These are phyloP conservation scores for Rhineura floridana DNA, from an alignment of 2,113 vertebrate genomes.

Conservation along the genomic window DNA sequence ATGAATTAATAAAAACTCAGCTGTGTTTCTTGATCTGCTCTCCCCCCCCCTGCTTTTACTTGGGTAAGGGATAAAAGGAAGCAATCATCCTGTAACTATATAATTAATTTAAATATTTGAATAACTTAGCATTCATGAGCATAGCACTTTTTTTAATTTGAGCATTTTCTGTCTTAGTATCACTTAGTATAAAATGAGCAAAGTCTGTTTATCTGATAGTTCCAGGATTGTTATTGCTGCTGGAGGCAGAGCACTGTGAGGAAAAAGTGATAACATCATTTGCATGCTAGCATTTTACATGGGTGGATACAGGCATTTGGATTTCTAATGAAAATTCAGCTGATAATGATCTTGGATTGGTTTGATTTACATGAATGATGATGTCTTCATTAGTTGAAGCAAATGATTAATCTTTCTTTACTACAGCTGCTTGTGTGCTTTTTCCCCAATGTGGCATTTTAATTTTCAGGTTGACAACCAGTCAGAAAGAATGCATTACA, in stretches of 20 bases:
- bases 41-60: conserved; percentile 38
- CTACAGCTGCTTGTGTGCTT: conserved; percentile 45
- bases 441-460: conserved; percentile 64
- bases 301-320: conserved; percentile 33
- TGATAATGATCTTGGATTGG: conserved; percentile 40
- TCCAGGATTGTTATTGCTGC: conserved; percentile 20
- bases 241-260: conserved; percentile 1
- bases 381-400: conserved; percentile 65
- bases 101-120: conserved; percentile 69
- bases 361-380: conserved; percentile 58
- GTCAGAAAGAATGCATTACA: conserved; percentile 66
- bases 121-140: conserved; percentile 59
- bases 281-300: conserved; percentile 25
- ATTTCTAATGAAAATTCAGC: conserved; percentile 59
- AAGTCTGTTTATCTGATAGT: conserved; percentile 22
- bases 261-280: conserved; percentile 23
- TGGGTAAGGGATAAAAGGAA: conserved; percentile 62
- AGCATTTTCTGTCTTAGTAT: conserved; percentile 50
- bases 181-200: conserved; percentile 40
- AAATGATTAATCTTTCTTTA: conserved; percentile 65
- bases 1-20: conserved; percentile 61
- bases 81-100: conserved; percentile 56
- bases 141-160: conserved; percentile 36
- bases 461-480: conserved; percentile 73
- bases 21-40: conserved; percentile 56